Percentiles rank a stretch among this genome's conserved stretches.
Evolutionary conservation across 1,140 invertebrate species (phyloP).

Genomic region (Phocides pigmalion): DNA sequence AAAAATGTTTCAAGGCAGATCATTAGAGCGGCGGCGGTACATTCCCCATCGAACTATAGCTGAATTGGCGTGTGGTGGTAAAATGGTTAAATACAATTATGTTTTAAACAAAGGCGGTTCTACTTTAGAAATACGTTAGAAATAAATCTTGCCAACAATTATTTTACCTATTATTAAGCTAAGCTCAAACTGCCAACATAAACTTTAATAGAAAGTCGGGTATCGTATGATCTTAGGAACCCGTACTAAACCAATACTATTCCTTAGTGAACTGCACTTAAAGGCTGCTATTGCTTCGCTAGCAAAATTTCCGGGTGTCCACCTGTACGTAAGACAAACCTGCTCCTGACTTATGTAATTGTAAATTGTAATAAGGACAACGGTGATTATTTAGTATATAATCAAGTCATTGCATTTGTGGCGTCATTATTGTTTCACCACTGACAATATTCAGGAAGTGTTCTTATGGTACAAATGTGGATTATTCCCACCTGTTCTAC

Average conservation of each 20-base stretch:
- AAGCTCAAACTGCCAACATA: slow-evolving; percentile 18
- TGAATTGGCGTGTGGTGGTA: too few relatives aligned
- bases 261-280: slow-evolving; percentile 6
- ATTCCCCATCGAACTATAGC: too few relatives aligned
- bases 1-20: too few relatives aligned
- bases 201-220: slow-evolving; percentile 27
- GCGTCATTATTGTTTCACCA: too few relatives aligned
- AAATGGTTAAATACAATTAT: too few relatives aligned
- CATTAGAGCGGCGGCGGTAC: too few relatives aligned
- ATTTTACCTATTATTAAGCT: background rate
- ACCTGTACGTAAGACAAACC: slow-evolving; percentile 20
- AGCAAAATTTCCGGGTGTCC: slow-evolving; percentile 19
- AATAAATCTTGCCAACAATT: background rate
- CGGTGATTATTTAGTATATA: slow-evolving; percentile 1
- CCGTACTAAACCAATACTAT: slow-evolving; percentile 11
- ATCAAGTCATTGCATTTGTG: too few relatives aligned
- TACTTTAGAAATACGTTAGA: background rate
- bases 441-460: too few relatives aligned
- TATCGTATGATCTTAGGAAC: slow-evolving; percentile 12
- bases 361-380: too few relatives aligned
- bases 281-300: background rate
- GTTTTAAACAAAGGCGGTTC: background rate
- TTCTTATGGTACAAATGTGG: too few relatives aligned
- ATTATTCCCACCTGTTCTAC: too few relatives aligned
- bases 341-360: slow-evolving; percentile 21